These are phyloP conservation scores for Lichenostomus cassidix DNA, from an alignment of 2,113 vertebrate species.

Conservation along the genomic window DNA sequence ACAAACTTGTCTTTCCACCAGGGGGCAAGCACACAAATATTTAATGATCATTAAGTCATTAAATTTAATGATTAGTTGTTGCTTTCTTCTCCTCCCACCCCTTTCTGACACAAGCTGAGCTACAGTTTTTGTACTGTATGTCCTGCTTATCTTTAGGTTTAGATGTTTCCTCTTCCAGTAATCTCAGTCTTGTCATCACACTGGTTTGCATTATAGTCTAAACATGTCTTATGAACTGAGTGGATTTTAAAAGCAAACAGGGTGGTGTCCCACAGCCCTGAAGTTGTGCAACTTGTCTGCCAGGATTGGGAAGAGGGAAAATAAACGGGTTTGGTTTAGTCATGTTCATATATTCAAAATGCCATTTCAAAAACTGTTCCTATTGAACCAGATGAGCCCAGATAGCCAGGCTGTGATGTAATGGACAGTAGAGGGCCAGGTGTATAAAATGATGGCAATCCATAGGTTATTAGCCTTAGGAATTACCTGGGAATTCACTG, in stretches of 20 bases:
- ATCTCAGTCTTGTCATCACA: not conserved
- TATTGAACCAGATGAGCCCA: not conserved
- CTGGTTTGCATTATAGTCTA: not conserved
- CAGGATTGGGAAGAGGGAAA: not conserved
- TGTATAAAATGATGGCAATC: not conserved
- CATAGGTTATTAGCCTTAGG: not conserved
- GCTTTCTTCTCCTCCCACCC: not conserved
- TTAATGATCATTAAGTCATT: not conserved
- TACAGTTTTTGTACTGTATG: not conserved
- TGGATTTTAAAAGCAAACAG: not conserved
- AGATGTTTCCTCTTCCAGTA: not conserved
- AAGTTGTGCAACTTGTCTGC: not conserved
- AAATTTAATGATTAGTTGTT: not conserved
- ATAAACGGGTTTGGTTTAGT: not conserved
- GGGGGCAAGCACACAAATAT: constrained; percentile 6
- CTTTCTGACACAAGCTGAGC: not conserved
- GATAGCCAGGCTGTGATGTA: not conserved
- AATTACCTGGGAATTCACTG: not conserved
- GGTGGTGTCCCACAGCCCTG: not conserved
- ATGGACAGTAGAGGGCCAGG: not conserved
- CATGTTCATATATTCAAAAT: not conserved
- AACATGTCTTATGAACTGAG: not conserved
- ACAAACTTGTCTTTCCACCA: constrained; percentile 18
- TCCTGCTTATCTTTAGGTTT: not conserved
- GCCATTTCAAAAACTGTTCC: not conserved